Evolutionary conservation across 2,113 vertebrate species (phyloP), one percentile per base, ranked within the genome.

Genomic region (Suncus etruscus): DNA sequence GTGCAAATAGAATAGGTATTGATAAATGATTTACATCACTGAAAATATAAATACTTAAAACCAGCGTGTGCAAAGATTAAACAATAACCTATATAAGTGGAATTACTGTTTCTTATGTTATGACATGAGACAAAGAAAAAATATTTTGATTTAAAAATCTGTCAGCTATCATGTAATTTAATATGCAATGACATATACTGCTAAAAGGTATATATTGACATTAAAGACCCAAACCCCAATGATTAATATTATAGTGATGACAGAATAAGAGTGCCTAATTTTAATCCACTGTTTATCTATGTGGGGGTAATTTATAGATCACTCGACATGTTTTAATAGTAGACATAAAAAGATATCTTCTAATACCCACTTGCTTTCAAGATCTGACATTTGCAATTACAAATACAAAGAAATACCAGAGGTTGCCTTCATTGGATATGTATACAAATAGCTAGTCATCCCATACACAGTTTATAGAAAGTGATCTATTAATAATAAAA

Each of bases 291-390:
- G 97, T 98, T 98, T 98, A 98, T 97, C 98, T 98, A 95, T 97
- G 97, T 93, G 93, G 94, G 94, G 80, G 97, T 98, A 98, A 98
- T 98, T 98, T 98, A 97, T 97, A 97, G 97, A 98, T 98, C 98
- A 98, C 97, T 98, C 98, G 96, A 94, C 98, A 97, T 98, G 96
- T 98, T 98, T 98, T 98, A 98, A 98, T 98, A 98, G 97, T 95
- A 97, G 97, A 95, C 97, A 97, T 96, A 97, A 97, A 97, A 98
- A 97, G 97, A 97, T 96, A 97, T 96, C 96, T 95, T 96, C 91
- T 94, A 95, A 97, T 96, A 97, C 90, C 94, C 92, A 91, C 86
- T 97, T 94, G 74, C 96, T 97, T 97, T 96, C 96, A 97, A 97
- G 94, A 97, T 91, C 89, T 98, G 97, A 98, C 98, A 97, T 98